phyloP scores from a whole-genome alignment of 2,797 vertebrate species.

The Scolopax bukidnonensis region DNA sequence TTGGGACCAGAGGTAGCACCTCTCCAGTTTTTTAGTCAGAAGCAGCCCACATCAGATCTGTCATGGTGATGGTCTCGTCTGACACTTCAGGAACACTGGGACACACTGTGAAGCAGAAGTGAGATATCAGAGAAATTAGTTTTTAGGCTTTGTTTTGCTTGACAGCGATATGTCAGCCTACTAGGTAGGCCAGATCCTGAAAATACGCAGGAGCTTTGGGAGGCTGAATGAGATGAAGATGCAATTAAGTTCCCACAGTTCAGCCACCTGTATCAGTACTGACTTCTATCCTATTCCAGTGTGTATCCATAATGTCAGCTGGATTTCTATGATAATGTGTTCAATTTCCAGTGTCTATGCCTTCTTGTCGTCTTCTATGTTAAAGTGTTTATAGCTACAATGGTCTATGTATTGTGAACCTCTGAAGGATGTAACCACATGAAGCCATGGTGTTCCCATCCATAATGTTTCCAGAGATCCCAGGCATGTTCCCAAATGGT shows the following conservation, averaged over 20 bases:
- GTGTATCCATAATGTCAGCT: neutral
- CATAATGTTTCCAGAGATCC: neutral
- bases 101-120: neutral
- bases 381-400: neutral
- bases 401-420: neutral
- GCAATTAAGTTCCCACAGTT: neutral
- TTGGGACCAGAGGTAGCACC: neutral
- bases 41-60: neutral
- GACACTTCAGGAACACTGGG: neutral
- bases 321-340: neutral
- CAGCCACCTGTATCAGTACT: neutral
- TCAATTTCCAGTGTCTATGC: neutral
- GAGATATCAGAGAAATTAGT: rapidly evolving
- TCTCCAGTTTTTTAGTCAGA: neutral
- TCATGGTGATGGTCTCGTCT: neutral
- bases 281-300: neutral
- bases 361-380: neutral
- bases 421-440: neutral
- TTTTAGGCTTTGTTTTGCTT: neutral
- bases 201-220: neutral
- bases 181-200: neutral
- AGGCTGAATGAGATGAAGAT: neutral
- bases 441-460: neutral
- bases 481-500: neutral
- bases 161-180: neutral